Percentiles rank a stretch among this genome's conserved stretches.
Conservation (phyloP, 2,113 vertebrate species). For the Piaya cayana region DNA sequence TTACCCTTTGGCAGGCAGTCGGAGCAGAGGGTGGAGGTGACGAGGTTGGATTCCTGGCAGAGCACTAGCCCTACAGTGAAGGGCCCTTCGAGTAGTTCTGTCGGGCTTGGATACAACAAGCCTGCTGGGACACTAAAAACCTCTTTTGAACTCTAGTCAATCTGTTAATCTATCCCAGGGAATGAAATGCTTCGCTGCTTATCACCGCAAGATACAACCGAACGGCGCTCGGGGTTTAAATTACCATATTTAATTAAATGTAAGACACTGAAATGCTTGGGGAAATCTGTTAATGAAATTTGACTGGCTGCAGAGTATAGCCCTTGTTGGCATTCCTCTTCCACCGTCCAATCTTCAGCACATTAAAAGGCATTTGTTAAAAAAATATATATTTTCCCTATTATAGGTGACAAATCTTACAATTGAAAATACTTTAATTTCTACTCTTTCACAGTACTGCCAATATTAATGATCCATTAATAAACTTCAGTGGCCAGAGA, state of each 20-base stretch:
- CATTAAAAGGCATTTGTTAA: not conserved
- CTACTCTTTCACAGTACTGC: not conserved
- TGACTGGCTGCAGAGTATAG: slow-evolving; percentile 18
- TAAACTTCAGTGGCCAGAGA: not conserved
- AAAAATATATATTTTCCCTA: not conserved
- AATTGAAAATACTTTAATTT: not conserved
- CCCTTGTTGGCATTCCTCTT: not conserved
- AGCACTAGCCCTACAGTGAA: accelerated
- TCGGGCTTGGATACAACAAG: slow-evolving; percentile 26
- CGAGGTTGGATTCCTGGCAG: not conserved
- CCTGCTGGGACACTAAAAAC: slow-evolving; percentile 40
- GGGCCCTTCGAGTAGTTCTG: not conserved
- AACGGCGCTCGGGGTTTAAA: slow-evolving; percentile 1
- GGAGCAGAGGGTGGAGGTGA: not conserved
- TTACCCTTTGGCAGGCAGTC: not conserved
- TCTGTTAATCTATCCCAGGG: slow-evolving; percentile 41
- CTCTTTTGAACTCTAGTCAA: slow-evolving; percentile 39
- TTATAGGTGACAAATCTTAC: not conserved
- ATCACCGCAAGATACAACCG: not conserved
- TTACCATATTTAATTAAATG: slow-evolving; percentile 72
- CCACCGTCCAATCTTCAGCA: not conserved
- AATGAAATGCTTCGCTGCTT: slow-evolving; percentile 43
- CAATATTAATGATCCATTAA: not conserved
- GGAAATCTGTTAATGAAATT: slow-evolving; percentile 48
- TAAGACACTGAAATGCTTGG: slow-evolving; percentile 2